Conservation (phyloP, 2,113 vertebrate species). For the Okapia johnstoni region DNA sequence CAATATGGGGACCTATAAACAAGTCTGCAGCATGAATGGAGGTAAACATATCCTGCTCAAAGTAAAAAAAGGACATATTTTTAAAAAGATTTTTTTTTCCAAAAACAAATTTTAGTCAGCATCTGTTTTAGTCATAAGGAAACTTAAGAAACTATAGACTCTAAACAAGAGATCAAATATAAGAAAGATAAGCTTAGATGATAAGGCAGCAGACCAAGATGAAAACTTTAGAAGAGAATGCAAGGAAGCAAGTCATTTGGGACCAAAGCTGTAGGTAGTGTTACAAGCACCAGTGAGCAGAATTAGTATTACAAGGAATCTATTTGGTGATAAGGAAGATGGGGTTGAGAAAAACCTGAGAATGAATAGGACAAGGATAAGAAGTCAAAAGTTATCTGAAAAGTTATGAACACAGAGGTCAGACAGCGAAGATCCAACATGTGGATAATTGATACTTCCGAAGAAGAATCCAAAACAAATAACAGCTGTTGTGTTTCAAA, state of each 20-base stretch:
- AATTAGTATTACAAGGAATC: not conserved
- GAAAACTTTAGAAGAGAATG: not conserved
- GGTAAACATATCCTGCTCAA: not conserved
- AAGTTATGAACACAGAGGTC: not conserved
- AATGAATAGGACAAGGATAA: not conserved
- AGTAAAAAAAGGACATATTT: not conserved
- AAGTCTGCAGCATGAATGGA: not conserved
- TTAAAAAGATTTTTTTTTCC: not conserved
- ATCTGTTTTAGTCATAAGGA: not conserved
- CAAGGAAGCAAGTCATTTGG: not conserved
- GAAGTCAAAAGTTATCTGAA: not conserved
- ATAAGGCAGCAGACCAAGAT: not conserved
- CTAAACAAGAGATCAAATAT: not conserved
- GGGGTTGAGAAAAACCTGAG: not conserved
- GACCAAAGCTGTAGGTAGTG: not conserved
- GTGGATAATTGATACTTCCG: not conserved
- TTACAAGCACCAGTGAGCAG: not conserved
- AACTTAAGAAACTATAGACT: not conserved
- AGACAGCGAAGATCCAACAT: not conserved
- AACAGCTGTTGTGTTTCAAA: conserved; percentile 9
- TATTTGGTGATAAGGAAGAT: not conserved
- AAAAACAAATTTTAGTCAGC: not conserved
- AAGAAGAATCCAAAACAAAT: not conserved
- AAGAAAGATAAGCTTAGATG: not conserved
- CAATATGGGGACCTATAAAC: not conserved